Conservation (phyloP, 2,888 invertebrate genomes). For the Parasteatoda lunata region DNA sequence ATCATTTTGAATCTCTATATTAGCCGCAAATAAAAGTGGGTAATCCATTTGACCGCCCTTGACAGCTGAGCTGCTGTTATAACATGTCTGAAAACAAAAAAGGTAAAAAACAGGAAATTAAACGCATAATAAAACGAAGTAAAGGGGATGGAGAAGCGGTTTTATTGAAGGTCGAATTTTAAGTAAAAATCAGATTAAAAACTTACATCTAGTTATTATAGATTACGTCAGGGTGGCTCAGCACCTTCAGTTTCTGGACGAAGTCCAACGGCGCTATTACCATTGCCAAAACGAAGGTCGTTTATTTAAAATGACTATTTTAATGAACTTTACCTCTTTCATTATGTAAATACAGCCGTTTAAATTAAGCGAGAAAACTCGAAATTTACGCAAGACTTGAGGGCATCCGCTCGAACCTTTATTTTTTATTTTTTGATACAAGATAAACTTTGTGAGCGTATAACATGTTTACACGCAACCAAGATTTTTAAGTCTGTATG, state of each 20-base stretch:
- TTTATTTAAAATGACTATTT: conserved; percentile 23
- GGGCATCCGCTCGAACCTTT: no score
- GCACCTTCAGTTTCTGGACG: conserved; percentile 31
- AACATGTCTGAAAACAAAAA: conserved; percentile 19
- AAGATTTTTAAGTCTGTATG: no score
- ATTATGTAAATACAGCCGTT: neutral
- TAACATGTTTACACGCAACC: no score
- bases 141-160: conserved; percentile 8
- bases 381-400: neutral
- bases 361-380: neutral
- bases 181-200: conserved; percentile 30
- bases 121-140: conserved; percentile 29
- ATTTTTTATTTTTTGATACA: no score
- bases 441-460: no score
- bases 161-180: conserved; percentile 13
- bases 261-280: conserved; percentile 37
- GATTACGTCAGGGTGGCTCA: conserved; percentile 36
- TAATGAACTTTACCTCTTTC: conserved; percentile 11
- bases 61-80: conserved; percentile 33
- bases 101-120: conserved; percentile 44
- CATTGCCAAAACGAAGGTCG: conserved; percentile 47
- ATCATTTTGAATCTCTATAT: no score
- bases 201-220: neutral
- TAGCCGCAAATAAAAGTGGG: no score
- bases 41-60: conserved; percentile 44